Evolutionary conservation across 2,797 vertebrate species (phyloP).

Genomic region (Bryconaethiops microstoma): DNA sequence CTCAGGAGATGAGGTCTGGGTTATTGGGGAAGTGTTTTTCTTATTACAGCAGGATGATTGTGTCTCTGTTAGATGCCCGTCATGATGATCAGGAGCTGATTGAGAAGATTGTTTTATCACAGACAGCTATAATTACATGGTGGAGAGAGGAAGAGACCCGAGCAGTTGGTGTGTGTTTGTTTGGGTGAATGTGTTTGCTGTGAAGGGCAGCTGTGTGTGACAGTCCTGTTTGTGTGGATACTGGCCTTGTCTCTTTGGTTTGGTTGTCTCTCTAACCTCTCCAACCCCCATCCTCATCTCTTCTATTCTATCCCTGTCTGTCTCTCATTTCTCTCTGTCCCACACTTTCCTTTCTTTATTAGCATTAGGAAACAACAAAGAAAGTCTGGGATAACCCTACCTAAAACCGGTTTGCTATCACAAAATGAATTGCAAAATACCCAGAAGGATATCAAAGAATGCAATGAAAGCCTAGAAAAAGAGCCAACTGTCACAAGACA

Average conservation of each 20-base stretch:
- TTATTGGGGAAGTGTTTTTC: constrained; percentile 36
- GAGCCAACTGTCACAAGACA: too few species aligned
- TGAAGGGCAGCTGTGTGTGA: constrained; percentile 38
- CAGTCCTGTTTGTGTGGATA: constrained; percentile 7
- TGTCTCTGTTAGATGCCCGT: constrained; percentile 34
- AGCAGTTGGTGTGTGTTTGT: constrained; percentile 15
- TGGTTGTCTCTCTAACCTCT: neutral
- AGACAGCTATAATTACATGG: constrained; percentile 35
- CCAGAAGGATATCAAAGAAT: too few species aligned
- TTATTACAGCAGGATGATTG: constrained; percentile 35
- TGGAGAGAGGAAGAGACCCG: constrained; percentile 26
- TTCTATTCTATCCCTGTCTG: neutral
- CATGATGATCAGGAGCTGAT: constrained; percentile 32
- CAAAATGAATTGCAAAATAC: too few species aligned
- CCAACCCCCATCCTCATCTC: neutral
- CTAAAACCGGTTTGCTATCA: too few species aligned
- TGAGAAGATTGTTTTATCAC: constrained; percentile 40
- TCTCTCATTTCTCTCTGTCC: neutral
- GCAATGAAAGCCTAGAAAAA: too few species aligned
- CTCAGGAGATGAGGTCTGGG: constrained; percentile 30
- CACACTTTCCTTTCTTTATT: neutral
- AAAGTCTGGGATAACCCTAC: too few species aligned
- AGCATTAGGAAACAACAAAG: too few species aligned
- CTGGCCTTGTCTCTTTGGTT: neutral
- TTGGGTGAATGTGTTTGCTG: neutral